Evolutionary conservation across 2,113 vertebrate species (phyloP).

Genomic region (Taurulus bubalis): DNA sequence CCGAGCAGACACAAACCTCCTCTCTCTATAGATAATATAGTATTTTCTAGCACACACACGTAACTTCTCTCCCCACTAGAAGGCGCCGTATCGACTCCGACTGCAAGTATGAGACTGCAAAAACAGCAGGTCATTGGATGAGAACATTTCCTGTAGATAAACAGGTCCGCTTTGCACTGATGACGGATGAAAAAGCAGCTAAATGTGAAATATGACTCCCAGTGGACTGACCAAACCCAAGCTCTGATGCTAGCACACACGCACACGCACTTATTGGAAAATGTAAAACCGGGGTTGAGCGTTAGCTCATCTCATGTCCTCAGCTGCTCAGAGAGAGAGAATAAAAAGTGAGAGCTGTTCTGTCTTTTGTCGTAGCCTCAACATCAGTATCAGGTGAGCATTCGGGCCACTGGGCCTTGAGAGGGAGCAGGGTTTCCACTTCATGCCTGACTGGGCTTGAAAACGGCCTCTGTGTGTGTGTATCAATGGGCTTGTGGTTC

Average conservation of each 20-base stretch:
- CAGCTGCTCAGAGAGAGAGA: constrained; percentile 12
- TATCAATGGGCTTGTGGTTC: constrained; percentile 33
- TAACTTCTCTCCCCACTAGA: constrained; percentile 50
- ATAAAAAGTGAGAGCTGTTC: constrained; percentile 5
- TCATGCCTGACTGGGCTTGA: constrained; percentile 26
- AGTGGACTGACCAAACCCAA: constrained; percentile 40
- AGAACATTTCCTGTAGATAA: constrained; percentile 37
- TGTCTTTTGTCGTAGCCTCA: constrained; percentile 37
- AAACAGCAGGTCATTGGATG: constrained; percentile 51
- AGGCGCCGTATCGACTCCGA: constrained; percentile 27
- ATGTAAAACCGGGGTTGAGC: constrained; percentile 21
- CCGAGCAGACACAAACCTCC: not conserved
- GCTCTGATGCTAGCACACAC: constrained; percentile 24
- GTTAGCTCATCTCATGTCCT: constrained; percentile 62
- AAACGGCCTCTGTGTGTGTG: constrained; percentile 16
- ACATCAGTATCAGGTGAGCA: constrained; percentile 48
- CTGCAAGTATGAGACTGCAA: constrained; percentile 50
- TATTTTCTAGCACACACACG: constrained; percentile 1
- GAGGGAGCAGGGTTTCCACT: constrained; percentile 48
- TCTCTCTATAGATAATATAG: not conserved
- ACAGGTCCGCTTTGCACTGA: constrained; percentile 1
- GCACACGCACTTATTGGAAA: constrained; percentile 40
- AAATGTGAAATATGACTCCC: constrained; percentile 46
- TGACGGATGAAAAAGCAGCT: constrained; percentile 22
- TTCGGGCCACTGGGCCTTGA: constrained; percentile 31